These are phyloP conservation scores for Riptortus pedestris DNA, from an alignment of 1,140 invertebrate species.

Conservation along the genomic window DNA sequence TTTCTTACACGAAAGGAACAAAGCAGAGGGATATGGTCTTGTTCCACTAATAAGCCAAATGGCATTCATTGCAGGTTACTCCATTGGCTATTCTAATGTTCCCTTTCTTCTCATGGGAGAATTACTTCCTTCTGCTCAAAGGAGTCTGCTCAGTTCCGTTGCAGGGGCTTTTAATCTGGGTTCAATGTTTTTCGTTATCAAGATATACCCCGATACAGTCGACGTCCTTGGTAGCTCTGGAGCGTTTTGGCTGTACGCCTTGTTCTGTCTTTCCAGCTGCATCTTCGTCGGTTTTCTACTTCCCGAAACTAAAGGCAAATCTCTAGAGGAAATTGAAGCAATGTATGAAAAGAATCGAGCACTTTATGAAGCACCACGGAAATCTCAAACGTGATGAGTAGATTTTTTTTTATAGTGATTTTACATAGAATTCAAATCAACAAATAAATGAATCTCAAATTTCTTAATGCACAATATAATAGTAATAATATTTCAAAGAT, in stretches of 20 bases:
- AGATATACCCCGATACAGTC: slow-evolving; percentile 38
- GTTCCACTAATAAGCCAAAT: slow-evolving; percentile 41
- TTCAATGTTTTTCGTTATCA: slow-evolving; percentile 42
- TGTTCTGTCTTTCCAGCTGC: slow-evolving; percentile 37
- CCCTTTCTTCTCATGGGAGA: slow-evolving; percentile 44
- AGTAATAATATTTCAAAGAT: too few species aligned
- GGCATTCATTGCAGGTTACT: slow-evolving; percentile 42
- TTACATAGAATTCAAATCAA: too few species aligned
- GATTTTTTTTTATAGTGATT: too few species aligned
- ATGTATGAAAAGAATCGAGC: slow-evolving; percentile 31
- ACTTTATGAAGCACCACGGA: neutral
- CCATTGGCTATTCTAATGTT: slow-evolving; percentile 43
- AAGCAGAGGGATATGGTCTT: slow-evolving; percentile 34
- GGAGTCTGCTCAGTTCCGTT: slow-evolving; percentile 38
- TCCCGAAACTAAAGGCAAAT: slow-evolving; percentile 47
- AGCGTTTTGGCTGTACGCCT: slow-evolving; percentile 44
- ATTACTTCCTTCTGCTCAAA: slow-evolving; percentile 39
- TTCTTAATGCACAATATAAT: too few species aligned
- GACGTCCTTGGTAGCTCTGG: slow-evolving; percentile 35
- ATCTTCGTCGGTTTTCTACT: slow-evolving; percentile 41
- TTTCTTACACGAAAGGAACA: slow-evolving; percentile 38
- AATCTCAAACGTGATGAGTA: too few species aligned
- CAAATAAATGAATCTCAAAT: too few species aligned
- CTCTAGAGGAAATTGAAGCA: slow-evolving; percentile 42
- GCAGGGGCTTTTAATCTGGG: slow-evolving; percentile 39